Conservation (phyloP, 2,113 vertebrate genomes). For the Craseonycteris thonglongyai region DNA sequence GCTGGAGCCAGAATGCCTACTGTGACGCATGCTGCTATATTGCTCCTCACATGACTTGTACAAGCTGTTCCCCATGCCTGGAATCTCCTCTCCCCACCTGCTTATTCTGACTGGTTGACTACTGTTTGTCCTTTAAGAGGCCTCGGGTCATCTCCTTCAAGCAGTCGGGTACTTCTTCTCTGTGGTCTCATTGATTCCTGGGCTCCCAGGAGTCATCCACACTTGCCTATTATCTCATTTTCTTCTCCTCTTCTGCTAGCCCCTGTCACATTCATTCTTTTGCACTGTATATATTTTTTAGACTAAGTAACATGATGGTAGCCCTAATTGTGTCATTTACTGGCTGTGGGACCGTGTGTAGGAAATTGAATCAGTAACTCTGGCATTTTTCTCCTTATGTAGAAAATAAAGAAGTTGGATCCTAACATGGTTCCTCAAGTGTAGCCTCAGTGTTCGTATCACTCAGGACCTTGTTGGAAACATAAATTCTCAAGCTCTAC, state of each 20-base stretch:
- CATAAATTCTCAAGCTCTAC: neutral
- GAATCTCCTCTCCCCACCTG: neutral
- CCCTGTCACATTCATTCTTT: neutral
- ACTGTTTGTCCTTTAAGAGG: neutral
- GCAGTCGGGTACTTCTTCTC: neutral
- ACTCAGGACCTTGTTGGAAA: neutral
- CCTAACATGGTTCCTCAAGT: neutral
- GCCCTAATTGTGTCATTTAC: neutral
- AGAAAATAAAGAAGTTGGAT: neutral
- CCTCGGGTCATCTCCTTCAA: neutral
- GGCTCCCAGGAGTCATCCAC: neutral
- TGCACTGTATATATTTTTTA: neutral
- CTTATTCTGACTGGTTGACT: neutral
- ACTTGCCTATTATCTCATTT: neutral
- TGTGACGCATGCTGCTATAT: neutral
- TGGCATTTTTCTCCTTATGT: neutral
- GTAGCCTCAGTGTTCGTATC: neutral
- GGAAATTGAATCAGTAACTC: neutral
- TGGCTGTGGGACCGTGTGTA: neutral
- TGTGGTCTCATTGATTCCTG: neutral
- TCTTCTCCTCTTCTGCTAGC: neutral
- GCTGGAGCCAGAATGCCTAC: neutral
- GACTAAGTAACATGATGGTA: neutral
- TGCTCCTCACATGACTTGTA: neutral
- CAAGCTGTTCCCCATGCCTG: neutral